Conservation (phyloP, 2,797 vertebrate genomes). For the Limosa lapponica region DNA sequence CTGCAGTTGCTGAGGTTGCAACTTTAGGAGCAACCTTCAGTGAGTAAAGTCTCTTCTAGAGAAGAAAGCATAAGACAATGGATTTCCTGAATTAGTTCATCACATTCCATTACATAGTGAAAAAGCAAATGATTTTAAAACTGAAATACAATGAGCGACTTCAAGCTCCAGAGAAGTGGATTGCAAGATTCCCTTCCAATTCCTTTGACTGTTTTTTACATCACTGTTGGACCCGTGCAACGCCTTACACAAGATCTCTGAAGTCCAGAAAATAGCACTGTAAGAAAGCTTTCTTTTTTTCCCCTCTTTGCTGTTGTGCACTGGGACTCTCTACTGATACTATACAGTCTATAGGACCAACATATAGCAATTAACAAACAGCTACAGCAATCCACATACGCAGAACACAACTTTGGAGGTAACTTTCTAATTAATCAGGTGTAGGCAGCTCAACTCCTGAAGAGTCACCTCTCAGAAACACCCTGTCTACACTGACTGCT, state of each 20-base stretch:
- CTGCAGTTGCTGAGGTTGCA: conserved; percentile 61
- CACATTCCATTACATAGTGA: not conserved
- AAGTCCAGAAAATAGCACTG: not conserved
- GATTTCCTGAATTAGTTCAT: not conserved
- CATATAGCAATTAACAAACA: not conserved
- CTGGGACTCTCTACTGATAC: not conserved
- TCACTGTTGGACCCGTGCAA: not conserved
- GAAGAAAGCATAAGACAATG: not conserved
- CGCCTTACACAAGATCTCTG: not conserved
- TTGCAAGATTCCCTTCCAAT: not conserved
- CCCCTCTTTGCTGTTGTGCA: not conserved
- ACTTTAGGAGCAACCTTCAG: conserved; percentile 88
- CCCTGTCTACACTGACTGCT: not conserved
- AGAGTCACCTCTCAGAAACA: not conserved
- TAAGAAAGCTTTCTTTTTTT: not conserved
- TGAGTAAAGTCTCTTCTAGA: conserved; percentile 90
- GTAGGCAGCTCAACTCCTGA: not conserved
- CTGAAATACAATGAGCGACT: not conserved
- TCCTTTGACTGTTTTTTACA: not conserved
- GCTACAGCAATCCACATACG: fast-evolving
- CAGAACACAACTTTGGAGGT: not conserved
- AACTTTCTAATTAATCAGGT: not conserved
- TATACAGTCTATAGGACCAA: fast-evolving
- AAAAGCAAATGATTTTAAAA: not conserved
- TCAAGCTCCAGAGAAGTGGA: not conserved